These are phyloP conservation scores for Microtus pennsylvanicus DNA, from an alignment of 2,113 vertebrate species.

Conservation along the genomic window DNA sequence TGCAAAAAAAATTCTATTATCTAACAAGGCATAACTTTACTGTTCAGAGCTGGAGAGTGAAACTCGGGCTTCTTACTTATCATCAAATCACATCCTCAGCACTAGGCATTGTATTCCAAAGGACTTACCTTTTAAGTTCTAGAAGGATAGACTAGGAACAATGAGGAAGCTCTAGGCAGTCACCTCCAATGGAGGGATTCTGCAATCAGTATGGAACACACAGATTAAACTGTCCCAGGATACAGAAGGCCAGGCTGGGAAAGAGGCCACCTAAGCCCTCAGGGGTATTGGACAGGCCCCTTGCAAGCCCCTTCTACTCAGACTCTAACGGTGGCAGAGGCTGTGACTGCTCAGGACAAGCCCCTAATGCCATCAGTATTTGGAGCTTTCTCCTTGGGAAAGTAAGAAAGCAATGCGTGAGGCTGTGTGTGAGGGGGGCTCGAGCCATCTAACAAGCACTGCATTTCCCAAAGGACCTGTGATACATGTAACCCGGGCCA, in stretches of 20 bases:
- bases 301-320: neutral
- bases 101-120: neutral
- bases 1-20: neutral
- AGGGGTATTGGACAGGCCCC: neutral
- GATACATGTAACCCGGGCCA: rapidly evolving
- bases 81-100: neutral
- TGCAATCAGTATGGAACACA: rapidly evolving
- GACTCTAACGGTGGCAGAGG: neutral
- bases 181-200: neutral
- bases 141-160: neutral
- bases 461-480: neutral
- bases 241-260: neutral
- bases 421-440: too few species aligned
- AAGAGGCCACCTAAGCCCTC: neutral
- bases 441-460: neutral
- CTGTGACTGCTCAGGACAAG: too few species aligned
- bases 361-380: too few species aligned
- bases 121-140: neutral
- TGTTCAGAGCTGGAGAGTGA: neutral
- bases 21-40: neutral
- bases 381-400: neutral
- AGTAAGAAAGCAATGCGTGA: rapidly evolving
- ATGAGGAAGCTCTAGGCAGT: neutral
- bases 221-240: neutral
- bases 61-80: neutral